Base-by-base conservation (phyloP, 2,113 vertebrate genomes). In the Malurus elegans region DNA sequence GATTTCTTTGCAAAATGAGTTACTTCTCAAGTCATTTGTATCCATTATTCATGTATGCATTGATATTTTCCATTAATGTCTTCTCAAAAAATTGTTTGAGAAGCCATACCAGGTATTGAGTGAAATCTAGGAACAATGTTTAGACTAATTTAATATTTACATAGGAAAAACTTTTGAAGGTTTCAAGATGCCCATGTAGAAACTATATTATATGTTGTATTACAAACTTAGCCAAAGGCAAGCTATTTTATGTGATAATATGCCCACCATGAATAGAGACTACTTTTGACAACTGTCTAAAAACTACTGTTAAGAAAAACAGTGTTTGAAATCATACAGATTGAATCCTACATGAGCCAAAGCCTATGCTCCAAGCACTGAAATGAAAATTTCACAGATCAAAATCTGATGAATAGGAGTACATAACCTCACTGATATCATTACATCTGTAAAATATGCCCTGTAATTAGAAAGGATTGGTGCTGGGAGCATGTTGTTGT, bases 41-140 rank as follows among this genome's bases (percentile, higher is more conserved):
- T 58, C 38, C 9, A 44, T 79, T 81, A 23, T 71, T 78, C 44
- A 47, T 28, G 9, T 42, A 58, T n/a, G 14, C 9, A 34, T 67
- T 85, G 40, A 60, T 29, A 36, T 64, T 85, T 81, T 84, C 56
- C 19, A 32, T 65, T 78, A 54, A 47, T 95, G 80, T 95, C 1
- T 87, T 78, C 23, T 75, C 21, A 6, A 79, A 88, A 79, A 58
- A 23, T 25, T 18, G 5, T 65, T 74, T 61, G 34, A 90, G 47
- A 87, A 93, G 29, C 19, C 20, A 23, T 73, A 42, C 7, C 17
- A 31, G 3, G 2, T 50, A 54, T 45, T 0, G 0, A 29, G 18
- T 51, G 23, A 72, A 64, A 51, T 84, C 24, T 34, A 57, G 31
- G 31, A 45, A n/a, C 34, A 82, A 72, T 51, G 6, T 60, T 79